These are phyloP conservation scores for Globodera ellingtonae DNA, from an alignment of 1,140 invertebrate species.

Conservation along the genomic window DNA sequence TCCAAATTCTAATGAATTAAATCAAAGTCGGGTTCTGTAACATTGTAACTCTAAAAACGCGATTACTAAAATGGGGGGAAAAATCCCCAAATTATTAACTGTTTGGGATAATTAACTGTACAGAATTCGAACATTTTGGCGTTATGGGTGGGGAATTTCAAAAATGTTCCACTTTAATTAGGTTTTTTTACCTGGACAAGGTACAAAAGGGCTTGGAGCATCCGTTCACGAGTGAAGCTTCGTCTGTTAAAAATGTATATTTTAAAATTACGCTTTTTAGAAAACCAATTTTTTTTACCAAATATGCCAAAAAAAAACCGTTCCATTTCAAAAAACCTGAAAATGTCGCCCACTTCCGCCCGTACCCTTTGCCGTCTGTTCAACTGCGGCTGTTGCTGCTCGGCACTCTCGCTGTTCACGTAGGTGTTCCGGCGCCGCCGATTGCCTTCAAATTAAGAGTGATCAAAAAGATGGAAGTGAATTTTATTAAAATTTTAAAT, in stretches of 20 bases:
- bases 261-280: too few species aligned
- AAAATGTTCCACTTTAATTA: too few species aligned
- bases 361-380: background rate
- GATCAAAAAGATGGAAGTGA: background rate
- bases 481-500: too few species aligned
- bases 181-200: background rate
- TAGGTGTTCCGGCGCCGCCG: background rate
- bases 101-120: too few species aligned
- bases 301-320: background rate
- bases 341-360: conserved; percentile 16
- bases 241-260: background rate
- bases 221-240: conserved; percentile 21
- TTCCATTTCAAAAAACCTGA: conserved; percentile 14
- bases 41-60: too few species aligned
- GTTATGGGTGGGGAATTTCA: too few species aligned
- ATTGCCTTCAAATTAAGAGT: background rate
- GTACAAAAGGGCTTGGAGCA: conserved; percentile 25
- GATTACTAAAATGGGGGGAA: too few species aligned
- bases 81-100: too few species aligned
- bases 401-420: background rate
- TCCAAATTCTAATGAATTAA: too few species aligned
- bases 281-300: too few species aligned
- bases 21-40: too few species aligned
- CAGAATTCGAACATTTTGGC: too few species aligned
- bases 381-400: background rate